Conservation (phyloP, 2,113 vertebrate genomes). For the Herpailurus yagouaroundi region DNA sequence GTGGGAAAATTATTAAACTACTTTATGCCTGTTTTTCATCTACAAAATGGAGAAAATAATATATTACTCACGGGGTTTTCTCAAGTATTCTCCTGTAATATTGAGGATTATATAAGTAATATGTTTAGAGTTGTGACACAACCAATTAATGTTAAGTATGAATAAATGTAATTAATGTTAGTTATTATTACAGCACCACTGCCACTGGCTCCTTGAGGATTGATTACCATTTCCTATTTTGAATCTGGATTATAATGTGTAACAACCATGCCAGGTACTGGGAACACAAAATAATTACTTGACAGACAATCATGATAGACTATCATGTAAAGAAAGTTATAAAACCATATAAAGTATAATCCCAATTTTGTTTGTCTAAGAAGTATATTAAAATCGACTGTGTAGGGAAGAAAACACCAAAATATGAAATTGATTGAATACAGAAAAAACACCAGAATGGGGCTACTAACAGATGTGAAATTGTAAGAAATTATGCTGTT, state of each 20-base stretch:
- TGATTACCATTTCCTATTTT: not conserved
- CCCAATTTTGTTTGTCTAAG: not conserved
- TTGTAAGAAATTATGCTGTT: not conserved
- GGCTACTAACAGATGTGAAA: not conserved
- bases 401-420: not conserved
- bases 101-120: not conserved
- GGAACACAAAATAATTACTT: slow-evolving; percentile 10
- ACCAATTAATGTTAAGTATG: not conserved
- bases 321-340: not conserved
- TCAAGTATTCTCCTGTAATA: not conserved
- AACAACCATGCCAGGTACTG: not conserved
- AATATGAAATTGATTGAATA: not conserved
- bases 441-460: not conserved
- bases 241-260: not conserved
- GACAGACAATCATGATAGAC: not conserved
- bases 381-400: not conserved
- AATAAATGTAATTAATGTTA: not conserved
- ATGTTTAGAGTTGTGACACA: not conserved
- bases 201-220: not conserved
- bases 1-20: slow-evolving; percentile 23
- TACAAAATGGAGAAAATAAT: slow-evolving; percentile 24
- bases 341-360: not conserved
- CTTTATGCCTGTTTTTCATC: not conserved
- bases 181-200: not conserved
- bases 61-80: not conserved